These are phyloP conservation scores for Thrips palmi DNA, from an alignment of 1,140 invertebrate species.

Conservation along the genomic window DNA sequence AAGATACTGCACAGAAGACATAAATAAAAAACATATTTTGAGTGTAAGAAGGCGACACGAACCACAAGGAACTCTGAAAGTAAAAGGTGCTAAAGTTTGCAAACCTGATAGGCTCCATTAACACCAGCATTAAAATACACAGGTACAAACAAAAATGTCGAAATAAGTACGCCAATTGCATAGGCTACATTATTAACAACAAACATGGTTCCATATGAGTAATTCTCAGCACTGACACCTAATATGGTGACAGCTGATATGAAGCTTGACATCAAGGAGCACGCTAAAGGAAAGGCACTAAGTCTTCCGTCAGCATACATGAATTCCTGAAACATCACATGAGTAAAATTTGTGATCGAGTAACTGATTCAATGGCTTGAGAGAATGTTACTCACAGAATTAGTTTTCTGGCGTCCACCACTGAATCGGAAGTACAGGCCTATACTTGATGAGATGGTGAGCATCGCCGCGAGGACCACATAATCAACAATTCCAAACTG, in stretches of 20 bases:
- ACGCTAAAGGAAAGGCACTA: slow-evolving; percentile 55
- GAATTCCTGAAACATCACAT: slow-evolving; percentile 44
- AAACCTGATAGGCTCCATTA: slow-evolving; percentile 70
- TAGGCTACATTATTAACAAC: slow-evolving; percentile 66
- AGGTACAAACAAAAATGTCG: slow-evolving; percentile 63
- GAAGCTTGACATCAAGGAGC: slow-evolving; percentile 82
- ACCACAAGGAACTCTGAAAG: too few species aligned
- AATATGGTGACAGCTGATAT: slow-evolving; percentile 83
- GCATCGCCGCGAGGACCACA: slow-evolving; percentile 36
- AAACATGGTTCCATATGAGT: slow-evolving; percentile 66
- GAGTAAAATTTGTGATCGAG: slow-evolving; percentile 10
- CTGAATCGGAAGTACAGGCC: slow-evolving; percentile 67
- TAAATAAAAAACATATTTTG: background rate
- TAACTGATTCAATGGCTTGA: slow-evolving; percentile 11
- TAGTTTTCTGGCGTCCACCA: slow-evolving; percentile 68
- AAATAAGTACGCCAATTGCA: slow-evolving; percentile 57
- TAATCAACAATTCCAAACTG: slow-evolving; percentile 37
- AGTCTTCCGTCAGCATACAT: slow-evolving; percentile 59
- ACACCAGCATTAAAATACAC: slow-evolving; percentile 72
- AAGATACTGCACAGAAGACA: slow-evolving; percentile 40
- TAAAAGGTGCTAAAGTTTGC: background rate
- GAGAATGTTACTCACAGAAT: slow-evolving; percentile 30
- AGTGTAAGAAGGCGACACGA: too few species aligned
- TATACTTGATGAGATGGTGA: slow-evolving; percentile 43
- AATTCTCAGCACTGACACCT: slow-evolving; percentile 75